phyloP scores from a whole-genome alignment of 2,888 invertebrate genomes.

The Volucella inanis region DNA sequence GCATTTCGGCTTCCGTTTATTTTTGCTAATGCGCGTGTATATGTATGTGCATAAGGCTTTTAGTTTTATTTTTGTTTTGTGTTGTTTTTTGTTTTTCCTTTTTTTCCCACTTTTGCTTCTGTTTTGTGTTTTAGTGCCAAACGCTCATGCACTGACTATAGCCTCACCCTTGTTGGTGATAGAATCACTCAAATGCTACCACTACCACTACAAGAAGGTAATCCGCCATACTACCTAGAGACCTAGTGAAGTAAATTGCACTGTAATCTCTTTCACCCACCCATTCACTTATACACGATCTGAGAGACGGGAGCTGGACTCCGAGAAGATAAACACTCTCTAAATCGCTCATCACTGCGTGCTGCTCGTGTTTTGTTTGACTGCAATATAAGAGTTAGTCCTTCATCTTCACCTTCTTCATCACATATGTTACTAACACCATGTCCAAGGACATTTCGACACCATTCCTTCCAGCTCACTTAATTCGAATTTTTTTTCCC shows the following conservation, averaged over 20 bases:
- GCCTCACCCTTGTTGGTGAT: slow-evolving; percentile 43
- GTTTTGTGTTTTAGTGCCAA: slow-evolving; percentile 37
- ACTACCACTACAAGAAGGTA: slow-evolving; percentile 65
- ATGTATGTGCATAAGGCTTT: slow-evolving; percentile 15
- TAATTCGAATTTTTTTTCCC: slow-evolving; percentile 36
- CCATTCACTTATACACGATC: slow-evolving; percentile 28
- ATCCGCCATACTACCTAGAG: slow-evolving; percentile 40
- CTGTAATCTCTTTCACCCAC: slow-evolving; percentile 12
- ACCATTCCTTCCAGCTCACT: not conserved
- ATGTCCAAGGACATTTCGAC: slow-evolving; percentile 1
- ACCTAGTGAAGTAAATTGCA: slow-evolving; percentile 46
- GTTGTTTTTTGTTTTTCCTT: slow-evolving; percentile 27
- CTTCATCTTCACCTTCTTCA: slow-evolving; percentile 24
- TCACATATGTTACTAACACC: slow-evolving; percentile 42
- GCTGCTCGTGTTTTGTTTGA: slow-evolving; percentile 66
- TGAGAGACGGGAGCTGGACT: slow-evolving; percentile 17
- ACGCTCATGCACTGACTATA: slow-evolving; percentile 50
- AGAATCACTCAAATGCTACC: slow-evolving; percentile 57
- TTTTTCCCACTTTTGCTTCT: slow-evolving; percentile 28
- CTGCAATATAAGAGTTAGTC: slow-evolving; percentile 60
- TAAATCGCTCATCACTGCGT: slow-evolving; percentile 61
- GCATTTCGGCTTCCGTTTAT: slow-evolving; percentile 7
- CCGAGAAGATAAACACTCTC: slow-evolving; percentile 8
- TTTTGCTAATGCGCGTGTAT: slow-evolving; percentile 7
- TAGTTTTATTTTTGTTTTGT: not conserved